Percentiles rank a stretch among this genome's conserved stretches.
Conservation (phyloP, 2,113 vertebrate genomes). For the Spea bombifrons region DNA sequence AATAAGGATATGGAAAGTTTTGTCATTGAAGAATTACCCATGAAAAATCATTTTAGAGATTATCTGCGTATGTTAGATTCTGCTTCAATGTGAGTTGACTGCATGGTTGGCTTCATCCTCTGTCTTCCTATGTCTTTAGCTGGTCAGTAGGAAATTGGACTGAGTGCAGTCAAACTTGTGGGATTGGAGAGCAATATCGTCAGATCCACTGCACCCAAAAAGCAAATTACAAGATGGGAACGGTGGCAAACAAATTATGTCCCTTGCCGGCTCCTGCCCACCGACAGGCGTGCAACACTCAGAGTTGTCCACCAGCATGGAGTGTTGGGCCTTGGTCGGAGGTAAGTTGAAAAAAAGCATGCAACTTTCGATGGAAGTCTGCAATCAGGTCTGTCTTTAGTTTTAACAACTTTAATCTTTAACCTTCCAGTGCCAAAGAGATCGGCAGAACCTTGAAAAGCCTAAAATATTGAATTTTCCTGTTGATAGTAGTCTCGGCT, state of each 20-base stretch:
- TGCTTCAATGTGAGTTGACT: no score
- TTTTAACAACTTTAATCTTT: no score
- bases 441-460: no score
- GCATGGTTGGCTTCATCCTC: not conserved
- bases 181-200: slow-evolving; percentile 71
- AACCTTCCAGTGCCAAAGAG: no score
- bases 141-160: slow-evolving; percentile 83
- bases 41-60: no score
- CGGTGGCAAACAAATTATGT: slow-evolving; percentile 62
- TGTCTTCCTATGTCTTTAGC: slow-evolving; percentile 56
- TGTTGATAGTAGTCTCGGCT: no score
- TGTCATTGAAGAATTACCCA: no score
- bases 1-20: no score
- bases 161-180: slow-evolving; percentile 74
- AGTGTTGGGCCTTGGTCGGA: slow-evolving; percentile 75
- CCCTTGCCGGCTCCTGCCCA: slow-evolving; percentile 56
- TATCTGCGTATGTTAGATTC: no score
- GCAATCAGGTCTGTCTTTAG: no score
- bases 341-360: slow-evolving; percentile 59
- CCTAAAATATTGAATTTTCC: no score
- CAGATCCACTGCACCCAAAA: slow-evolving; percentile 69
- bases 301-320: slow-evolving; percentile 77
- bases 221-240: slow-evolving; percentile 55
- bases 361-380: no score
- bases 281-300: slow-evolving; percentile 68